Conservation (phyloP, 2,113 vertebrate genomes). For the Tupaia chinensis region DNA sequence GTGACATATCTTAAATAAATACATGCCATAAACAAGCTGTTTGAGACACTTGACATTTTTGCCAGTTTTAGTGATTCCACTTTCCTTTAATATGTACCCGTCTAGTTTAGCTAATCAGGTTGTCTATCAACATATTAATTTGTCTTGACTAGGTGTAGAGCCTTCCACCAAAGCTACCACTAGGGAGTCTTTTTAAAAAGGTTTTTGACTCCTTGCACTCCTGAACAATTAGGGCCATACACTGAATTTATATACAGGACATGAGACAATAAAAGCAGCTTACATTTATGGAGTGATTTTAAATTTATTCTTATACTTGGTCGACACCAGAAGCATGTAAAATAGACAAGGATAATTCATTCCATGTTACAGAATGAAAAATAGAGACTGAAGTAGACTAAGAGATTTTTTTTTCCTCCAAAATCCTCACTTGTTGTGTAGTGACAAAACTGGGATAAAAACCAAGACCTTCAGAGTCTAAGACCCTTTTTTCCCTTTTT, state of each 20-base stretch:
- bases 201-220: not conserved
- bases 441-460: not conserved
- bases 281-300: not conserved
- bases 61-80: not conserved
- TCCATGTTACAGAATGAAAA: slow-evolving; percentile 24
- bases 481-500: not conserved
- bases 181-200: not conserved
- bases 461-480: not conserved
- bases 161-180: not conserved
- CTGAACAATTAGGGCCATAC: not conserved
- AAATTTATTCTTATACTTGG: not conserved
- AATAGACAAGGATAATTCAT: not conserved
- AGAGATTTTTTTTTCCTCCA: not conserved
- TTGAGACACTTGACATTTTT: not conserved
- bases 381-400: not conserved
- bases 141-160: not conserved
- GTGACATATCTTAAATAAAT: not conserved
- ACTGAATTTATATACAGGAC: not conserved
- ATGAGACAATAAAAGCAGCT: not conserved
- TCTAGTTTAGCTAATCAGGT: not conserved
- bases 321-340: not conserved
- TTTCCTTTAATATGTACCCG: not conserved
- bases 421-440: not conserved
- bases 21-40: not conserved
- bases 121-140: not conserved